Conservation (phyloP, 2,888 invertebrate species). For the Tinea pellionella region DNA sequence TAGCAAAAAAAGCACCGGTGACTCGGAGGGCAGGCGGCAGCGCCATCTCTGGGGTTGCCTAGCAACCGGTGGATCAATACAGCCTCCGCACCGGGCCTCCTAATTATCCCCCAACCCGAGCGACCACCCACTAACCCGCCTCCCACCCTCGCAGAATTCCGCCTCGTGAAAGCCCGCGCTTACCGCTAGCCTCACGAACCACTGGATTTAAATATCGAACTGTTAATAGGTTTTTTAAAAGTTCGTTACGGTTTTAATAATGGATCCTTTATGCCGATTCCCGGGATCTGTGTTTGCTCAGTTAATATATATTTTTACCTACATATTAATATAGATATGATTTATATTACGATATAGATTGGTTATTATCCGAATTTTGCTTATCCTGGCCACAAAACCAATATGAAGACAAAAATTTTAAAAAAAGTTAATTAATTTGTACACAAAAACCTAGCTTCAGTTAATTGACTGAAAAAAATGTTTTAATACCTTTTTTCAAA, state of each 20-base stretch:
- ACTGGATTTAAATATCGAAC: constrained; percentile 62
- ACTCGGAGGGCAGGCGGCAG: constrained; percentile 33
- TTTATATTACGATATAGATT: too few relatives aligned
- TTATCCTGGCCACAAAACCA: too few relatives aligned
- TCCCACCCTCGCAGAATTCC: constrained; percentile 20
- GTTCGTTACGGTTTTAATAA: constrained; percentile 6
- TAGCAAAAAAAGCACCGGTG: constrained; percentile 4
- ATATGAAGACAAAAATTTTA: too few relatives aligned
- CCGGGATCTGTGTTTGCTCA: background rate
- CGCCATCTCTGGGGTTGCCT: constrained; percentile 66
- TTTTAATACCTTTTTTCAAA: too few relatives aligned
- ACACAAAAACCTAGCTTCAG: too few relatives aligned
- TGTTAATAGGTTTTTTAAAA: constrained; percentile 51
- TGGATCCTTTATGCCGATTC: background rate
- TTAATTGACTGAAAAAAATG: too few relatives aligned
- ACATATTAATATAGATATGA: too few relatives aligned
- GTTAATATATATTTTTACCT: too few relatives aligned
- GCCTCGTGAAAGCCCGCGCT: constrained; percentile 38
- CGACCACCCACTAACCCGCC: constrained; percentile 24
- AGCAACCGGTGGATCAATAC: constrained; percentile 65
- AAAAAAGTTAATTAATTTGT: too few relatives aligned
- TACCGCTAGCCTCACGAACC: constrained; percentile 24
- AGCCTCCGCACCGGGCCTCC: constrained; percentile 68
- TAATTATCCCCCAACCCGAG: constrained; percentile 47
- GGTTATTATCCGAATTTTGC: too few relatives aligned